Evolutionary conservation across 2,888 invertebrate genomes (phyloP).

Genomic region (Seira ritae): DNA sequence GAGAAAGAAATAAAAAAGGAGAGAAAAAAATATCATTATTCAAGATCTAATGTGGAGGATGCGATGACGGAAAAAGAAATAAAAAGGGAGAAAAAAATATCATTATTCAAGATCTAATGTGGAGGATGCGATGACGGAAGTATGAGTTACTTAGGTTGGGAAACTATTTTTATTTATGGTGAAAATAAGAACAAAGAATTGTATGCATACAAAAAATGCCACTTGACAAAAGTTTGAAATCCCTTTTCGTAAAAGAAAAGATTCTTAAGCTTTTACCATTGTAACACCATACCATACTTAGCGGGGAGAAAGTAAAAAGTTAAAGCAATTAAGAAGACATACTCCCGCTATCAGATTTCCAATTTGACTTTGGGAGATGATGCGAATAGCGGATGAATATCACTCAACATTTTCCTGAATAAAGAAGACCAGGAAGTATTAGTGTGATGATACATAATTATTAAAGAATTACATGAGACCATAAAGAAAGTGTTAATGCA

Average conservation of each 20-base stretch:
- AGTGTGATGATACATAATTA: too few species aligned
- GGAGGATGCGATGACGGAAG: conserved; percentile 44
- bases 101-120: conserved; percentile 14
- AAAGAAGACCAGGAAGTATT: too few species aligned
- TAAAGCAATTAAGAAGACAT: too few species aligned
- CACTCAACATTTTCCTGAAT: too few species aligned
- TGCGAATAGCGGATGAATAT: too few species aligned
- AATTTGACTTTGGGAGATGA: too few species aligned
- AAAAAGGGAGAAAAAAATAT: background rate
- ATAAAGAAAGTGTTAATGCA: too few species aligned
- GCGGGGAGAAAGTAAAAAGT: too few species aligned
- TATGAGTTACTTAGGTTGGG: conserved; percentile 2
- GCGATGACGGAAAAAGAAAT: conserved; percentile 33
- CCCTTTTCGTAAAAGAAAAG: too few species aligned
- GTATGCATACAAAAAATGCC: background rate
- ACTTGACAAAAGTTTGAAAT: background rate
- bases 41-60: conserved; percentile 24
- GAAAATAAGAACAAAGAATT: background rate
- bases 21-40: background rate
- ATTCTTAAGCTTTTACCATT: background rate
- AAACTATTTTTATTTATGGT: background rate
- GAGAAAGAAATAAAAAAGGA: conserved; percentile 17
- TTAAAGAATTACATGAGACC: too few species aligned
- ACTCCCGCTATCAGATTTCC: too few species aligned
- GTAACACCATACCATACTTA: too few species aligned